Conservation (phyloP, 2,113 vertebrate species). For the Psettodes erumei region DNA sequence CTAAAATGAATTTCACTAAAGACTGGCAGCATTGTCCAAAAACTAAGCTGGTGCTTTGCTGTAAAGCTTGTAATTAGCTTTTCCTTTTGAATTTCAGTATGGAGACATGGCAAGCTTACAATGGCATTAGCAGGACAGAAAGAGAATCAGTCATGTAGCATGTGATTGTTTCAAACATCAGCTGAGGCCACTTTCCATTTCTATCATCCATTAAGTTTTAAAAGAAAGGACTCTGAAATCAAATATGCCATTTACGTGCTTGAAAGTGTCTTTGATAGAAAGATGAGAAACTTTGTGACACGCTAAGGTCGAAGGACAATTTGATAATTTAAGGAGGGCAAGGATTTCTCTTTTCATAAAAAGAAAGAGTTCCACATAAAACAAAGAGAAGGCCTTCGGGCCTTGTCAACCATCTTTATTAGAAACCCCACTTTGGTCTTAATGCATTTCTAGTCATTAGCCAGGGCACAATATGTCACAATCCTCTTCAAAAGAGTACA, state of each 20-base stretch:
- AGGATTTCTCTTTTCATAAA: slow-evolving; percentile 68
- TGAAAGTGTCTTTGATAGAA: slow-evolving; percentile 68
- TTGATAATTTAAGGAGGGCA: slow-evolving; percentile 70
- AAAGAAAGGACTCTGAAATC: slow-evolving; percentile 56
- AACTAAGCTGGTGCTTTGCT: neutral
- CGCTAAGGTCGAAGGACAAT: slow-evolving; percentile 67
- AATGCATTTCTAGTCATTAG: slow-evolving; percentile 79
- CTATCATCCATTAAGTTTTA: slow-evolving; percentile 53
- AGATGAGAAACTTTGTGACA: slow-evolving; percentile 63
- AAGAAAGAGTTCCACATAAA: slow-evolving; percentile 55
- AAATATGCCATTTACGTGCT: slow-evolving; percentile 49
- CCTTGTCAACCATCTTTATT: slow-evolving; percentile 71
- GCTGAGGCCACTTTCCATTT: slow-evolving; percentile 40
- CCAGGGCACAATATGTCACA: slow-evolving; percentile 68
- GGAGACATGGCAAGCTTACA: neutral
- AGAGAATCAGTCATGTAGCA: slow-evolving; percentile 33
- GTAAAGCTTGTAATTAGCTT: neutral
- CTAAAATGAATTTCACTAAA: neutral
- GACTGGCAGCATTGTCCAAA: neutral
- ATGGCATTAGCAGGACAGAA: neutral
- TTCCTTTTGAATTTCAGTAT: neutral
- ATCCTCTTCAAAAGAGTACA: slow-evolving; percentile 75
- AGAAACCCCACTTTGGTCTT: slow-evolving; percentile 73
- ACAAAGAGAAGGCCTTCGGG: slow-evolving; percentile 68
- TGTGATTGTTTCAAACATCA: slow-evolving; percentile 40